Percentiles rank a stretch among this genome's conserved stretches.
Evolutionary conservation across 1,140 invertebrate species (phyloP).

Genomic region (Drosophila simulans): DNA sequence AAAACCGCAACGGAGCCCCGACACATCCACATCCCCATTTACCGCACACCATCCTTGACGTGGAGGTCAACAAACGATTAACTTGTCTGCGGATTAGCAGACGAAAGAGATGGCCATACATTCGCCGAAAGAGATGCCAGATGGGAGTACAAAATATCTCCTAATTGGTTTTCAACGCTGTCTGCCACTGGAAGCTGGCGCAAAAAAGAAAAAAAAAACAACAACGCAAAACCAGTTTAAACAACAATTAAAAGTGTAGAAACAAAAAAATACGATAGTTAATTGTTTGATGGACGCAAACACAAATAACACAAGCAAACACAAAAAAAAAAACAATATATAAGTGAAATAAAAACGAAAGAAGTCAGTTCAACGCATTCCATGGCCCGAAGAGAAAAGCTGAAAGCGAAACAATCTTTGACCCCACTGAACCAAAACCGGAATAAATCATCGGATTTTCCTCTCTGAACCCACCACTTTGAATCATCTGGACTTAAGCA

Average conservation of each 20-base stretch:
- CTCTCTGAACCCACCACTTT: slow-evolving; percentile 16
- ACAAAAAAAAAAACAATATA: slow-evolving; percentile 5
- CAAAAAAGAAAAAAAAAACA: slow-evolving; percentile 25
- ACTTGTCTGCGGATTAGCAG: slow-evolving; percentile 76
- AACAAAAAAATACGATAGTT: slow-evolving; percentile 29
- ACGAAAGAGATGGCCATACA: slow-evolving; percentile 21
- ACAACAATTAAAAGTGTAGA: slow-evolving; percentile 52
- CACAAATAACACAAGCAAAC: background rate
- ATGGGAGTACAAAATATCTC: slow-evolving; percentile 46
- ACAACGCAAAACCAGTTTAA: slow-evolving; percentile 35
- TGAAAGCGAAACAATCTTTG: slow-evolving; percentile 54
- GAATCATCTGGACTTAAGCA: slow-evolving; percentile 19
- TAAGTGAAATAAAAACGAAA: slow-evolving; percentile 39
- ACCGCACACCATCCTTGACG: slow-evolving; percentile 24
- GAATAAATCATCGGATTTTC: slow-evolving; percentile 72
- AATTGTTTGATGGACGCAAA: slow-evolving; percentile 43
- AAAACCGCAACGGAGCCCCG: slow-evolving; percentile 32
- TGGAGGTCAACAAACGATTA: slow-evolving; percentile 79
- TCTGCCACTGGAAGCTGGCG: slow-evolving; percentile 36
- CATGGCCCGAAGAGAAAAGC: slow-evolving; percentile 36
- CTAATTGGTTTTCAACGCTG: slow-evolving; percentile 53
- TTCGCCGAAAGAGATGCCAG: slow-evolving; percentile 22
- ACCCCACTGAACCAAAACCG: slow-evolving; percentile 41
- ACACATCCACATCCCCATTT: background rate
- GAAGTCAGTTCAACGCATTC: slow-evolving; percentile 29